Conservation (phyloP, 2,113 vertebrate species). For the Sclerurus mexicanus region DNA sequence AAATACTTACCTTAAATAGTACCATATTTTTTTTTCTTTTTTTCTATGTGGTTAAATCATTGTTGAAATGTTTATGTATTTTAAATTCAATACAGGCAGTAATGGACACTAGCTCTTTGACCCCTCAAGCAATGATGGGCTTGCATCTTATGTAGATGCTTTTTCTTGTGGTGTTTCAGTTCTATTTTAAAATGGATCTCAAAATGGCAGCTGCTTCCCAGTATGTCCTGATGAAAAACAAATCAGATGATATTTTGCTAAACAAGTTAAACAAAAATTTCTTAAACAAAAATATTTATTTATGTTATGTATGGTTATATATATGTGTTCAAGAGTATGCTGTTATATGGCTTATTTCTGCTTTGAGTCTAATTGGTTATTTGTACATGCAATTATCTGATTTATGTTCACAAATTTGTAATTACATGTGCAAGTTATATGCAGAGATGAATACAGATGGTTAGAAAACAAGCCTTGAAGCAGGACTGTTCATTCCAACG, state of each 20-base stretch:
- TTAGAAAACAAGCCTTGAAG: slow-evolving; percentile 54
- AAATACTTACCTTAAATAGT: background rate
- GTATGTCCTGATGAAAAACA: background rate
- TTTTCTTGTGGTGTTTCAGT: background rate
- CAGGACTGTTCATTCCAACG: slow-evolving; percentile 48
- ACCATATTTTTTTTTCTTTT: background rate
- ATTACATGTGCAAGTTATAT: slow-evolving; percentile 38
- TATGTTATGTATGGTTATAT: background rate
- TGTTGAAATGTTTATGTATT: background rate
- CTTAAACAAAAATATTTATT: background rate
- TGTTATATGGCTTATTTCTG: background rate
- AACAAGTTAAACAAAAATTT: background rate
- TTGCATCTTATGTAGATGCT: background rate
- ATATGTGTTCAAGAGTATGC: background rate
- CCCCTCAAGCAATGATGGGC: background rate
- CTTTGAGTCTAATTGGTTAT: slow-evolving; percentile 42
- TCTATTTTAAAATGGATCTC: background rate
- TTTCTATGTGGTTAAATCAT: background rate
- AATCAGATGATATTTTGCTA: background rate
- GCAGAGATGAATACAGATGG: slow-evolving; percentile 50
- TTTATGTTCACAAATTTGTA: slow-evolving; percentile 53
- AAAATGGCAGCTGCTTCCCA: background rate
- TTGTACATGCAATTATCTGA: slow-evolving; percentile 57
- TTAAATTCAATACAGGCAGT: background rate
- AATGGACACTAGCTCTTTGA: background rate